phyloP scores from a whole-genome alignment of 2,113 vertebrate genomes.

The Cololabis saira region DNA sequence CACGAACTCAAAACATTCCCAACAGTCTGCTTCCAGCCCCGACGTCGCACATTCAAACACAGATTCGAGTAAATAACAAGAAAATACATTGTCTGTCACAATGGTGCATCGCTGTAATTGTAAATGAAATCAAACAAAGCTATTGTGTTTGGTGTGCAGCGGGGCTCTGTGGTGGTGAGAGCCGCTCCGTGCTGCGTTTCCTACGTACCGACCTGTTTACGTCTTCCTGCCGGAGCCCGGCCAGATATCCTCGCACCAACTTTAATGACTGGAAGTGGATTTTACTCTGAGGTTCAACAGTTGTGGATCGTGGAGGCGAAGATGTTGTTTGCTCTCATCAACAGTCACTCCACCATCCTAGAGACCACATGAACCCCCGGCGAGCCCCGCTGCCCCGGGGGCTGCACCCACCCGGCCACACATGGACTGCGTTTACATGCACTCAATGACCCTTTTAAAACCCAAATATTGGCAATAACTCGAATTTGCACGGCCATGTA shows the following conservation, averaged over 20 bases:
- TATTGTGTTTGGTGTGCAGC: conserved; percentile 22
- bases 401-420: too few relatives aligned
- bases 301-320: too few relatives aligned
- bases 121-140: conserved; percentile 17
- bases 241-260: neutral
- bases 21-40: conserved; percentile 7
- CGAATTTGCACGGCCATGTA: too few relatives aligned
- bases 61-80: conserved; percentile 3
- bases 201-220: neutral
- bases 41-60: conserved; percentile 6
- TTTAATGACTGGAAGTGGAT: neutral
- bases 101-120: conserved; percentile 3
- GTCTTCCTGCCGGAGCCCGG: neutral
- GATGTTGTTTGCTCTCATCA: too few relatives aligned
- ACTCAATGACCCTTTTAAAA: too few relatives aligned
- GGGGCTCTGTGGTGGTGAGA: conserved; percentile 25
- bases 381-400: too few relatives aligned
- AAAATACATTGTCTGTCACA: conserved; percentile 11
- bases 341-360: too few relatives aligned
- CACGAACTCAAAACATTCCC: neutral
- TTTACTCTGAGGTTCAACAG: neutral
- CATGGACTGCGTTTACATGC: too few relatives aligned
- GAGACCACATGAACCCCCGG: too few relatives aligned
- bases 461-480: too few relatives aligned
- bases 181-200: conserved; percentile 9